Evolutionary conservation across 2,888 invertebrate genomes (phyloP), one percentile per base, ranked within the genome.

Genomic region (Podotricha telesiphe): DNA sequence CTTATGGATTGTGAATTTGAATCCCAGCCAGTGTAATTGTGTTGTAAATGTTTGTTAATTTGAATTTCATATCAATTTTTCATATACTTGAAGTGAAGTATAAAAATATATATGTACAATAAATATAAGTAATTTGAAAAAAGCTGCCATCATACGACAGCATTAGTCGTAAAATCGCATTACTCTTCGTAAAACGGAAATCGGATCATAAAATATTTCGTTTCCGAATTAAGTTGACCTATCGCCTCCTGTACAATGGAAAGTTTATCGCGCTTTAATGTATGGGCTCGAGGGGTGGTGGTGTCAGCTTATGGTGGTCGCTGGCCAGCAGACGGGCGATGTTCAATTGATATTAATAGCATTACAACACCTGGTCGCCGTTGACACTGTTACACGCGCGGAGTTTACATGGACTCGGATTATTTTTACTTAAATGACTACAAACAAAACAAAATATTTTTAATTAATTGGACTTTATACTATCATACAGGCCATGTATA

Each of bases 271-370:
- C 45, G 61, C 65, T 17, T 71, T 47, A 65, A 65, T 74, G 74
- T 76, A 74, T 66, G 58, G 63, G 53, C 40, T 64, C 53, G 71
- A 73, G 77, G 80, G 82, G 81, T 69, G 77, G 53, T 75, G 79
- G 74, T 83, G 71, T 82, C 87, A 72, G 34, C 69, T 72, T 85
- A 77, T 17, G 67, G 61, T 84, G 87, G 89, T 69, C 45, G 40
- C 15, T 58, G 71, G 69, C 68, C 75, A 78, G 80, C 83, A 82
- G 82, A 86, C 85, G 89, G 92, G 86, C 88, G 89, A 76, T 85
- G 85, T 82, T 86, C 90, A 89, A 92, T 92, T 91, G 92, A 91
- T 91, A 92, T 91, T 89, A 91, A 92, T 89, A 89, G 84, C 79
- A 76, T 79, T 80, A 82, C 80, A 83, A 85, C 92, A 92, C 92